Evolutionary conservation across 1,140 invertebrate genomes (phyloP), one percentile per base, ranked within the genome.

Genomic region (Mycetomoellerius zeteki): DNA sequence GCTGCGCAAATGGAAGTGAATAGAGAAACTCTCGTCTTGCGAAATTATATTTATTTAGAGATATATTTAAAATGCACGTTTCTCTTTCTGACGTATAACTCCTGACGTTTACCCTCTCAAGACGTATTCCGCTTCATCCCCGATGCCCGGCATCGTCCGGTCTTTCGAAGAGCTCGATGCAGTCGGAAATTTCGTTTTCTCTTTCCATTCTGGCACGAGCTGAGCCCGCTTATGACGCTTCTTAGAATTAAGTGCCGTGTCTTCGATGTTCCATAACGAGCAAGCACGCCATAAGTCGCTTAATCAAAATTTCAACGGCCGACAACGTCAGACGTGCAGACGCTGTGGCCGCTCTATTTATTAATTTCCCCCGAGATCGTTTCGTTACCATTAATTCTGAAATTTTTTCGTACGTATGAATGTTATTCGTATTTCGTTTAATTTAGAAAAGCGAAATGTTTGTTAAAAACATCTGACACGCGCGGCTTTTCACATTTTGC

Each of bases 151-250:
- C 8, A 43, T 43, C 67, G 21, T 30, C 3, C 62, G 19, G 21
- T 14, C 24, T 21, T 65, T 65, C n/a, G 62, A 77, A 85, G 37
- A 85, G 54, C 56, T 52, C 27, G 50, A 65, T 50, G 47, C 60
- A 33, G 56, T 52, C 78, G 65, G 77, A 88, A 90, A 90, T 65
- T 91, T 90, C 67, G 30, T 84, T 90, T 90, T 86, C 65, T 64
- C 69, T 87, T 85, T 85, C 58, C 80, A 69, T 52, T 69, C 71
- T 30, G 58, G 14, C 69, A 52, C 78, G 19, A 75, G 37, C 64
- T 27, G 84, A 90, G 90, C 90, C 89, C 86, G 88, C 89, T 90
- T 90, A 90, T 85, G 76, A 87, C 80, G 80, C 89, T 75, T 89
- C 89, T 90, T 87, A 85, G 89, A 86, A 90, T 90, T 90, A 85